phyloP scores from a whole-genome alignment of 2,888 invertebrate genomes.

The Sepioteuthis lessoniana region DNA sequence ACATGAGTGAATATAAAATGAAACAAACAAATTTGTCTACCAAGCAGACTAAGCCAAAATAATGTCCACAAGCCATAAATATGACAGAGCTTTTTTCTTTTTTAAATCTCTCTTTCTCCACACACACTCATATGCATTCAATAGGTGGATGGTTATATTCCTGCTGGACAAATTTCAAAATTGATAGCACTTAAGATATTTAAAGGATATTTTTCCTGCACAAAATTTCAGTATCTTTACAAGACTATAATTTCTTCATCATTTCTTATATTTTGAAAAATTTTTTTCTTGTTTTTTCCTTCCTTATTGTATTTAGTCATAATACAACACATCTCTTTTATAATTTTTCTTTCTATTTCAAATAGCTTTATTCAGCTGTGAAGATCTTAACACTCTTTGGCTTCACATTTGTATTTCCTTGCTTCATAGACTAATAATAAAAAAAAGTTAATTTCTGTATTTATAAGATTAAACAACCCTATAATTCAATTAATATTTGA shows the following conservation, averaged over 20 bases:
- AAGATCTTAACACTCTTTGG: background rate
- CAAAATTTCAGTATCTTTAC: background rate
- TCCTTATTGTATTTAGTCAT: background rate
- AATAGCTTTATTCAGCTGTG: background rate
- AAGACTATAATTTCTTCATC: background rate
- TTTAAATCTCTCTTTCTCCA: no score
- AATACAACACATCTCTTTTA: background rate
- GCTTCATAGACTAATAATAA: background rate
- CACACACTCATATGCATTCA: background rate
- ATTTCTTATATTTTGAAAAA: background rate
- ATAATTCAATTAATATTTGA: no score
- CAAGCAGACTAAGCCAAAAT: background rate
- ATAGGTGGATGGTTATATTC: background rate
- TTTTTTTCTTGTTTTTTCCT: background rate
- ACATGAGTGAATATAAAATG: background rate
- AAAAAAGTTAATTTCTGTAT: background rate
- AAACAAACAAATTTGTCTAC: background rate
- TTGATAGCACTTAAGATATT: background rate
- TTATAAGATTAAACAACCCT: background rate
- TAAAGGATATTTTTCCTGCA: background rate
- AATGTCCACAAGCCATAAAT: background rate
- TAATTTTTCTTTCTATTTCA: background rate
- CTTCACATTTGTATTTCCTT: background rate
- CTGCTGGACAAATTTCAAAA: background rate
- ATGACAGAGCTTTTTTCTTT: background rate